Evolutionary conservation across 2,888 invertebrate genomes (phyloP).

Genomic region (Drosophila melanocephala): DNA sequence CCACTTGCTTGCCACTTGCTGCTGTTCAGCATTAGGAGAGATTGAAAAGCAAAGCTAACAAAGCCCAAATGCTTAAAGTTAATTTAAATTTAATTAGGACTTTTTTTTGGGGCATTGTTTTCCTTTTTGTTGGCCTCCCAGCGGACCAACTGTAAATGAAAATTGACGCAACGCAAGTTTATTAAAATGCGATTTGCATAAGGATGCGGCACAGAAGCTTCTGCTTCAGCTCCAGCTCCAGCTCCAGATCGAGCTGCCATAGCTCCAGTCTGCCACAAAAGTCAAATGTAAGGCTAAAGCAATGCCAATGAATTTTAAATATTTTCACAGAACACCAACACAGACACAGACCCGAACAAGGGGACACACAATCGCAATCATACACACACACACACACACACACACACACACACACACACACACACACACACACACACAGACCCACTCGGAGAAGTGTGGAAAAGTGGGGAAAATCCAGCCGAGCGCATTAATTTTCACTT

Average conservation of each 20-base stretch:
- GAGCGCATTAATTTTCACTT: conserved; percentile 72
- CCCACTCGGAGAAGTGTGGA: conserved; percentile 26
- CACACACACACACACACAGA: conserved; percentile 1
- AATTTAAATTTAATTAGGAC: conserved; percentile 81
- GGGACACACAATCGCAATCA: conserved; percentile 30
- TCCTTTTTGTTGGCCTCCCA: conserved; percentile 46
- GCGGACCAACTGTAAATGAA: conserved; percentile 78
- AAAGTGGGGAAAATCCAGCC: conserved; percentile 58
- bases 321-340: conserved; percentile 60
- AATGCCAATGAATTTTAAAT: conserved; percentile 73
- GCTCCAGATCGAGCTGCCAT: conserved; percentile 16
- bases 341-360: conserved; percentile 17
- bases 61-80: conserved; percentile 78
- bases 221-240: not conserved
- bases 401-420: conserved; percentile 17
- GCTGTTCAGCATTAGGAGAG: conserved; percentile 22
- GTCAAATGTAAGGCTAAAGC: conserved; percentile 54
- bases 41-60: conserved; percentile 72
- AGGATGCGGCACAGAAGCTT: conserved; percentile 49
- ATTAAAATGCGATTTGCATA: conserved; percentile 81
- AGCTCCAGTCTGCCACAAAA: conserved; percentile 18
- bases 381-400: conserved; percentile 6
- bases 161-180: conserved; percentile 79
- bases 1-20: not conserved
- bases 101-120: conserved; percentile 65